Percentiles rank a stretch among this genome's conserved stretches.
phyloP scores from a whole-genome alignment of 2,797 vertebrate genomes.

The Distichodus sexfasciatus region DNA sequence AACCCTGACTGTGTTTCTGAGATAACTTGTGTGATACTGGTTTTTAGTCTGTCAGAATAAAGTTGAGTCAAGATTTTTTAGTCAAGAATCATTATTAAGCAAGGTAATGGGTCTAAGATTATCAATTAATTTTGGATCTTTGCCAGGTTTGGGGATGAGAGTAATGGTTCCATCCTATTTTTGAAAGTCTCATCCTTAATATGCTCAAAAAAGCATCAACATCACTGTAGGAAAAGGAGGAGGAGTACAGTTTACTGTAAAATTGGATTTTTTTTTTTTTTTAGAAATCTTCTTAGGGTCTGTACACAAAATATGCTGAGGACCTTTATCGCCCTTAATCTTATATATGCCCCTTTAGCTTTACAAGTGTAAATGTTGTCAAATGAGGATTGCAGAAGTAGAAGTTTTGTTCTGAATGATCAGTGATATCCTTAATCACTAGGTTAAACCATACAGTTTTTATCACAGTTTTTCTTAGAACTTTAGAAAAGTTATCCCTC shows the following conservation, averaged over 20 bases:
- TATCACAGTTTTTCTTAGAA: too few species aligned
- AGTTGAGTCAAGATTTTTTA: not conserved
- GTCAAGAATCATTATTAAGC: conserved; percentile 6
- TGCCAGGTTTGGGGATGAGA: not conserved
- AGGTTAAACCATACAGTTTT: too few species aligned
- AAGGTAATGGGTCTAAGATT: conserved; percentile 3
- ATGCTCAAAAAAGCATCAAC: not conserved
- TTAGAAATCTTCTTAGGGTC: too few species aligned
- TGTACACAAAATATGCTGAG: too few species aligned
- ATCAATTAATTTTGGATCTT: not conserved
- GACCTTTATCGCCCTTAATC: too few species aligned
- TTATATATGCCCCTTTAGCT: too few species aligned
- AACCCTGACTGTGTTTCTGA: not conserved
- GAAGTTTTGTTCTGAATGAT: too few species aligned
- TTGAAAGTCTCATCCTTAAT: not conserved
- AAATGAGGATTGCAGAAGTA: too few species aligned
- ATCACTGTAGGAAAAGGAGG: not conserved
- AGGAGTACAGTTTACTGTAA: not conserved
- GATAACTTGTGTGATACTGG: not conserved
- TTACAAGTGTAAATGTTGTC: too few species aligned
- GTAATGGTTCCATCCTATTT: not conserved
- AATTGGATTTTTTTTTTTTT: too few species aligned
- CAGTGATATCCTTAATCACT: too few species aligned
- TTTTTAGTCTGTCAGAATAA: not conserved
- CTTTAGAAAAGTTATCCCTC: too few species aligned